phyloP scores from a whole-genome alignment of 2,888 invertebrate genomes.

The Allophyes oxyacanthae region DNA sequence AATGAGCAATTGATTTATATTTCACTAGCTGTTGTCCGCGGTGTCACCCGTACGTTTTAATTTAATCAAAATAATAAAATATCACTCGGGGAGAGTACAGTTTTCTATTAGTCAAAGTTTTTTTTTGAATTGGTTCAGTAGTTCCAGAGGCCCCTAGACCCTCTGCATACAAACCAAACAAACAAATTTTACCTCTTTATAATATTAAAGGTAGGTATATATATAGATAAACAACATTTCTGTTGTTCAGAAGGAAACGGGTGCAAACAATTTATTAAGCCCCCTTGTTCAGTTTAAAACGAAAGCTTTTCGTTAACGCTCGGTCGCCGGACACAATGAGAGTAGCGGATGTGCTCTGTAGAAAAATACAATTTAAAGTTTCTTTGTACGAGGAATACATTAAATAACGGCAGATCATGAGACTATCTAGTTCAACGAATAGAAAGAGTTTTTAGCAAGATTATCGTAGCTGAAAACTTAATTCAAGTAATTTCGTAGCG shows the following conservation, averaged over 20 bases:
- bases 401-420: slow-evolving; percentile 47
- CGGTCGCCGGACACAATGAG: slow-evolving; percentile 55
- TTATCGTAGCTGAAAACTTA: background rate
- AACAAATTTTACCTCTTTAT: no score
- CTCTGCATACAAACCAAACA: no score
- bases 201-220: no score
- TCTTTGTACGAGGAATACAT: slow-evolving; percentile 54
- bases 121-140: no score
- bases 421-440: slow-evolving; percentile 30
- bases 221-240: slow-evolving; percentile 42
- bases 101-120: no score
- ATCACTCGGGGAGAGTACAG: no score
- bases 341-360: slow-evolving; percentile 54
- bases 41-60: no score
- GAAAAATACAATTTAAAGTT: slow-evolving; percentile 61
- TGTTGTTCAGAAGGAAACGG: slow-evolving; percentile 35
- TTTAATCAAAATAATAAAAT: no score
- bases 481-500: slow-evolving; percentile 1
- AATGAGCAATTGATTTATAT: slow-evolving; percentile 40
- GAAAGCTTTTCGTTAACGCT: slow-evolving; percentile 53
- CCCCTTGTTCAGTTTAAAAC: slow-evolving; percentile 48
- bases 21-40: no score
- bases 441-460: slow-evolving; percentile 8
- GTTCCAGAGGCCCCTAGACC: no score
- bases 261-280: slow-evolving; percentile 59